phyloP scores from a whole-genome alignment of 2,888 invertebrate genomes.

The Nephrotoma flavescens region DNA sequence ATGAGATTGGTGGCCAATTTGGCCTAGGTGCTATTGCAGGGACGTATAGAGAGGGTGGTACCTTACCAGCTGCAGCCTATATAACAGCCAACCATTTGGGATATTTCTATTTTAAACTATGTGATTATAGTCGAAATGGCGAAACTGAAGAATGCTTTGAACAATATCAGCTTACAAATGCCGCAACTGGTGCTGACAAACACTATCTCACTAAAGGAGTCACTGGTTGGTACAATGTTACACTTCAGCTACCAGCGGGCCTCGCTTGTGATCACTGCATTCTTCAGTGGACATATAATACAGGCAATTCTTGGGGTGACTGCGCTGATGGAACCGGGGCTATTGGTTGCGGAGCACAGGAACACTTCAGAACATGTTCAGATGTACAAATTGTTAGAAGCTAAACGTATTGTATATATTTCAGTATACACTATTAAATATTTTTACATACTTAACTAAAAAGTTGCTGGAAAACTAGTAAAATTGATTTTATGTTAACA shows the following conservation, averaged over 20 bases:
- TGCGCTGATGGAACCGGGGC: conserved; percentile 28
- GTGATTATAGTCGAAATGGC: conserved; percentile 30
- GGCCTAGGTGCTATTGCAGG: conserved; percentile 34
- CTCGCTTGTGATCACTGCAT: conserved; percentile 38
- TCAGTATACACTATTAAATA: no score
- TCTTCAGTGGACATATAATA: conserved; percentile 38
- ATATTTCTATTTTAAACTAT: conserved; percentile 35
- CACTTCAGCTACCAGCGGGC: conserved; percentile 28
- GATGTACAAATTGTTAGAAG: conserved; percentile 23
- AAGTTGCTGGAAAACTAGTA: no score
- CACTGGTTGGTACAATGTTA: conserved; percentile 20
- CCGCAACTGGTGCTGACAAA: conserved; percentile 21
- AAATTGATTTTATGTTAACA: no score
- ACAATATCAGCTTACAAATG: conserved; percentile 22
- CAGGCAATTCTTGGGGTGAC: conserved; percentile 35
- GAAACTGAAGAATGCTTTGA: conserved; percentile 40
- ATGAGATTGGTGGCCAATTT: conserved; percentile 39
- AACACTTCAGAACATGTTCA: conserved; percentile 37
- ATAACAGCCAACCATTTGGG: conserved; percentile 36
- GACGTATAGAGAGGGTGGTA: conserved; percentile 23
- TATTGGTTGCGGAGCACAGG: conserved; percentile 37
- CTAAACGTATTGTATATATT: not conserved
- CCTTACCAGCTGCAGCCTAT: conserved; percentile 23
- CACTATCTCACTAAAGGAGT: conserved; percentile 15
- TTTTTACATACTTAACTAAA: no score